These are phyloP conservation scores for Nesometra sesokonis DNA, from an alignment of 35 echinoderm and acorn worm genomes.

Conservation along the genomic window DNA sequence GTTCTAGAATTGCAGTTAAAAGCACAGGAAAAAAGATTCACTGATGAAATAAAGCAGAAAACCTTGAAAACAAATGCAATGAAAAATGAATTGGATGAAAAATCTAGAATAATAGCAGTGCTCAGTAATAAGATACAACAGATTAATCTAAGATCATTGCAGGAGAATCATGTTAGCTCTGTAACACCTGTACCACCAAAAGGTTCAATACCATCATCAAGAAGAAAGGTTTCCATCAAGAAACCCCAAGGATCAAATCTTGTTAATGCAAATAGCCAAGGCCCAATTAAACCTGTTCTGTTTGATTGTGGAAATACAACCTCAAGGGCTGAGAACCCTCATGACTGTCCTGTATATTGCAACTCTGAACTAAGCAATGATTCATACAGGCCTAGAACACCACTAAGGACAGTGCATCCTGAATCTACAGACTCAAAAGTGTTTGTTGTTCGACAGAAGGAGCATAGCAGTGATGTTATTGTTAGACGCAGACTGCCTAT, in stretches of 20 bases:
- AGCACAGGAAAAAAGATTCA: slow-evolving; percentile 42
- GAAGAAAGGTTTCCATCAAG: slow-evolving; percentile 14
- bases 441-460: slow-evolving; percentile 39
- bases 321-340: neutral
- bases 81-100: slow-evolving; percentile 58
- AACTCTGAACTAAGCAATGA: neutral
- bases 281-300: neutral
- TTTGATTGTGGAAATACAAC: neutral
- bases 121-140: slow-evolving; percentile 71
- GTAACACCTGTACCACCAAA: slow-evolving; percentile 40
- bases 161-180: neutral
- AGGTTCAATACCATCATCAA: slow-evolving; percentile 19
- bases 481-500: slow-evolving; percentile 61
- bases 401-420: neutral
- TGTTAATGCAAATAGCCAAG: neutral
- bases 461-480: slow-evolving; percentile 28
- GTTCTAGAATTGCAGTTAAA: slow-evolving; percentile 47
- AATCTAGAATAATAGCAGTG: slow-evolving; percentile 59
- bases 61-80: slow-evolving; percentile 25
- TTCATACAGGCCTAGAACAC: neutral
- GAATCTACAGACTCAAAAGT: slow-evolving; percentile 15
- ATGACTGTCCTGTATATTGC: slow-evolving; percentile 11
- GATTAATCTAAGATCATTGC: slow-evolving; percentile 35
- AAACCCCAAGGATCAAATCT: neutral
- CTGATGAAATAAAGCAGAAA: slow-evolving; percentile 49